These are phyloP conservation scores for Sycophila sp. DNA, from an alignment of 1,140 invertebrate species.

Conservation along the genomic window DNA sequence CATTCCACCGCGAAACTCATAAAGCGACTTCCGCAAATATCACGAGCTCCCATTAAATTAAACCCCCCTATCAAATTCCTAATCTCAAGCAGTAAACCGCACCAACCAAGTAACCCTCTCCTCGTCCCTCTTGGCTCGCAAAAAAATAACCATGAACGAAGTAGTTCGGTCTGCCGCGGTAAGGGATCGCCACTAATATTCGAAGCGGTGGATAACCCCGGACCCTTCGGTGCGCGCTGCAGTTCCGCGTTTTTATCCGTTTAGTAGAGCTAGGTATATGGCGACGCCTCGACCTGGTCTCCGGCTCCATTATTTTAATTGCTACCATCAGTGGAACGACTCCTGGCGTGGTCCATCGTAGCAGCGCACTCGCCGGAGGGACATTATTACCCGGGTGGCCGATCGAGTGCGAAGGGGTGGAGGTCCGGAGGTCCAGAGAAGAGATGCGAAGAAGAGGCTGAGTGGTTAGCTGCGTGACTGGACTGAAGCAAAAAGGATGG, in stretches of 20 bases:
- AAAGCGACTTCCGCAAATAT: too few relatives aligned
- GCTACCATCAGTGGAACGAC: conserved; percentile 49
- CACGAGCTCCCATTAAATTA: too few relatives aligned
- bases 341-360: conserved; percentile 39
- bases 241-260: conserved; percentile 20
- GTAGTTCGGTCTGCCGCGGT: not conserved
- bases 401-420: too few relatives aligned
- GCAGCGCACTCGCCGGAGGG: conserved; percentile 41
- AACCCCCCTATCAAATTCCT: too few relatives aligned
- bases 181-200: not conserved
- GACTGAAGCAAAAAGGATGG: too few relatives aligned
- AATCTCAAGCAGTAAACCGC: too few relatives aligned
- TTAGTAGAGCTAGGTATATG: conserved; percentile 2
- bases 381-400: conserved; percentile 49
- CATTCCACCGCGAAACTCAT: too few relatives aligned
- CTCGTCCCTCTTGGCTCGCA: too few relatives aligned
- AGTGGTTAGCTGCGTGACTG: too few relatives aligned
- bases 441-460: too few relatives aligned
- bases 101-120: too few relatives aligned
- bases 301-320: conserved; percentile 54
- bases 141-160: not conserved
- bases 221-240: not conserved
- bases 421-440: too few relatives aligned
- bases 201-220: not conserved
- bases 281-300: not conserved